These are phyloP conservation scores for Sebastes hubbsi DNA, from an alignment of 2,797 vertebrate genomes.

Conservation along the genomic window DNA sequence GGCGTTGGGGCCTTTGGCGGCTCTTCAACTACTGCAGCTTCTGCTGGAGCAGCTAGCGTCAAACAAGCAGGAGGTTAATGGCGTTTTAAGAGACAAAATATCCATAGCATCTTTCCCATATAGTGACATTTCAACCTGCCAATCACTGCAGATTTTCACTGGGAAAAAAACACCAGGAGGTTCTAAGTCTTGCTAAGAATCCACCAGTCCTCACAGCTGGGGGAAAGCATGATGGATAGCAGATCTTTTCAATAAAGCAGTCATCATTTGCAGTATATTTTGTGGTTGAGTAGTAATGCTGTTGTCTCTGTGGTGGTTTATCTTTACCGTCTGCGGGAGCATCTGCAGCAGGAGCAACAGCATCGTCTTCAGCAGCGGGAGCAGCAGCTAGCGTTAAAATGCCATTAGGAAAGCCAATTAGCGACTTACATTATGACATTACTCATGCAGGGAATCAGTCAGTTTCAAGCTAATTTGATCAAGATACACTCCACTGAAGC, in stretches of 20 bases:
- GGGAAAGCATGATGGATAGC: not conserved
- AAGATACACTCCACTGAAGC: conserved; percentile 15
- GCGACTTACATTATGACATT: not conserved
- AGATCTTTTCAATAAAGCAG: not conserved
- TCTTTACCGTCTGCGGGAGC: conserved; percentile 59
- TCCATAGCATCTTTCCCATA: not conserved
- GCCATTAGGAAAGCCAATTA: conserved; percentile 55
- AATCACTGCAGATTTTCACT: not conserved
- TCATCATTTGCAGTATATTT: not conserved
- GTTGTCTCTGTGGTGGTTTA: conserved; percentile 8
- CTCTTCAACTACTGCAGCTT: conserved; percentile 71
- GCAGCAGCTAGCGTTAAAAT: conserved; percentile 61
- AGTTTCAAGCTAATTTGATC: conserved; percentile 9
- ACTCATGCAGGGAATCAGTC: conserved; percentile 26
- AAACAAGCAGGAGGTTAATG: conserved; percentile 50
- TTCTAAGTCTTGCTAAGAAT: not conserved
- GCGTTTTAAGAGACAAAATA: not conserved
- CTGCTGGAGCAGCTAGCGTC: conserved; percentile 69
- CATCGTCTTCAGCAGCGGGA: conserved; percentile 44
- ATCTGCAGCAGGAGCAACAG: conserved; percentile 12
- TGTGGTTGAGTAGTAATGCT: not conserved
- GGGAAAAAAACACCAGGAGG: not conserved
- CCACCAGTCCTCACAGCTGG: not conserved
- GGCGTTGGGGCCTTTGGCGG: conserved; percentile 76
- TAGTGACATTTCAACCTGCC: not conserved